A percentile compares a stretch with the other conserved stretches of the same genome.
Conservation (phyloP, 2,113 vertebrate species). For the Cichladusa arquata region DNA sequence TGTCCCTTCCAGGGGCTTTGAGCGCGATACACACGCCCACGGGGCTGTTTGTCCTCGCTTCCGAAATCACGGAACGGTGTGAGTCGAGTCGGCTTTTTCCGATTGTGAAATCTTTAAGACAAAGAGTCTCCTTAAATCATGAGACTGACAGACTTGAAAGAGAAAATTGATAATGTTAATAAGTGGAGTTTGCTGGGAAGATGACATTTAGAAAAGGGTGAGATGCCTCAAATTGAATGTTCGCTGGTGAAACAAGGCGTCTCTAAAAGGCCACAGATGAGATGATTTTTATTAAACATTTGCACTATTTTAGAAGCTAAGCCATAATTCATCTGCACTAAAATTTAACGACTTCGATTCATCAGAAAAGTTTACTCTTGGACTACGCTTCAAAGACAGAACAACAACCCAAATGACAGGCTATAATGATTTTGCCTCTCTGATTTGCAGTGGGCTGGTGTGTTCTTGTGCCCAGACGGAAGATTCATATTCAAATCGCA, state of each 20-base stretch:
- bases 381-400: slow-evolving; percentile 49
- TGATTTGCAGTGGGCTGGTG: slow-evolving; percentile 21
- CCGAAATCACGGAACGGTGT: not conserved
- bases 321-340: slow-evolving; percentile 39
- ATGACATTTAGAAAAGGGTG: slow-evolving; percentile 13
- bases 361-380: slow-evolving; percentile 51
- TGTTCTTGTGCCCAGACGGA: slow-evolving; percentile 47
- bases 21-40: accelerated
- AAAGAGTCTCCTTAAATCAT: not conserved
- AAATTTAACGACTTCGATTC: slow-evolving; percentile 59
- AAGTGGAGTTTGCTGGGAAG: slow-evolving; percentile 6
- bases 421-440: slow-evolving; percentile 14
- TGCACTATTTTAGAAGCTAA: slow-evolving; percentile 32
- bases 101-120: slow-evolving; percentile 19
- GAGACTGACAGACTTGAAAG: not conserved
- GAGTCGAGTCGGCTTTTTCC: not conserved
- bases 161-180: slow-evolving; percentile 18
- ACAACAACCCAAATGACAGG: not conserved
- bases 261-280: slow-evolving; percentile 30
- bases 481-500: not conserved
- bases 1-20: not conserved
- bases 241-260: slow-evolving; percentile 3
- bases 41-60: not conserved
- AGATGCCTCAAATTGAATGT: slow-evolving; percentile 34
- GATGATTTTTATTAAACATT: slow-evolving; percentile 39